phyloP scores from a whole-genome alignment of 2,888 invertebrate genomes.

The Limnephilus auricula region DNA sequence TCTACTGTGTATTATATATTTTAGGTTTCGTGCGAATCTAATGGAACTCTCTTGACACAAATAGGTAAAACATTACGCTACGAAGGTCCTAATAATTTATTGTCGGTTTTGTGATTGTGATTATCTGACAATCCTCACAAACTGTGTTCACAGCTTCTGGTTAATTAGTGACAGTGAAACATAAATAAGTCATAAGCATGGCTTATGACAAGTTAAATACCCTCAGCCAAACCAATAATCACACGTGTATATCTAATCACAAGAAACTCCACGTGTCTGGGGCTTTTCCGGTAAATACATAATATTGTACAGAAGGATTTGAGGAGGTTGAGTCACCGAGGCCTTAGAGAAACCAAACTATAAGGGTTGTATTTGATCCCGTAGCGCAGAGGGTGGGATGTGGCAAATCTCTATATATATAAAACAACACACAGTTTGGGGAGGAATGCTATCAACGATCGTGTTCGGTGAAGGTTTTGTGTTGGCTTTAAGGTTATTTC shows the following conservation, averaged over 20 bases:
- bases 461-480: background rate
- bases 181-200: background rate
- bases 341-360: background rate
- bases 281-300: background rate
- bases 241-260: background rate
- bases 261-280: background rate
- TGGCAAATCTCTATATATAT: background rate
- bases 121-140: background rate
- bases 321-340: background rate
- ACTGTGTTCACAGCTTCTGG: background rate
- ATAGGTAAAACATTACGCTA: too few relatives aligned
- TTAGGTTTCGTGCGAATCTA: too few relatives aligned
- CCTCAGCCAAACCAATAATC: background rate
- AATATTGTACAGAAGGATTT: background rate
- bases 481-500: background rate
- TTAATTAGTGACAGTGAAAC: background rate
- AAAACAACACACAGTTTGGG: background rate
- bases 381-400: background rate
- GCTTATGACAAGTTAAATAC: background rate
- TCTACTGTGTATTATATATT: too few relatives aligned
- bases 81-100: background rate
- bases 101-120: background rate
- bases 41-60: too few relatives aligned
- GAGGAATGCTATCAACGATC: background rate
- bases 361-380: background rate